Evolutionary conservation across 2,888 invertebrate species (phyloP).

Genomic region (Dendrolimus houi): DNA sequence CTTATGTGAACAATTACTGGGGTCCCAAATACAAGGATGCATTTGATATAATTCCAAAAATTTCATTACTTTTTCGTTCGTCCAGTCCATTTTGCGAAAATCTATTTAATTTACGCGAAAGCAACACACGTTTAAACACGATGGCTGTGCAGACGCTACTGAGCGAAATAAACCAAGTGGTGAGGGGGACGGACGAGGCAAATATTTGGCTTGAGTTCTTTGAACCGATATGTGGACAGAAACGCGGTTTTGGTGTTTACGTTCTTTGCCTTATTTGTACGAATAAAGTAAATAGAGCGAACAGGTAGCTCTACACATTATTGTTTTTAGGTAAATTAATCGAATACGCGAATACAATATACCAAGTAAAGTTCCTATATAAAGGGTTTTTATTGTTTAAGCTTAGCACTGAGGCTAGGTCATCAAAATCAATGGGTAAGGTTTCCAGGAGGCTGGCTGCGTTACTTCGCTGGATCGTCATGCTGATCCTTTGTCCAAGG

Average conservation of each 20-base stretch:
- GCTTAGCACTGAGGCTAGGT: too few relatives aligned
- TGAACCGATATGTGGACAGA: neutral
- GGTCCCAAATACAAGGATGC: conserved; percentile 14
- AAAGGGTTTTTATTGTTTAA: too few relatives aligned
- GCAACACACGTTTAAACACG: neutral
- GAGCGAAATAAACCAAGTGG: neutral
- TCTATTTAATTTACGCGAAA: neutral
- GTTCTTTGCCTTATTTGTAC: too few relatives aligned
- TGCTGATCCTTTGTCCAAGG: too few relatives aligned
- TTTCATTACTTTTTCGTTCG: conserved; percentile 6
- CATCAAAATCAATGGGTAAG: too few relatives aligned
- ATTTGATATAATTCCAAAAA: conserved; percentile 11
- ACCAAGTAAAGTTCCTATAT: too few relatives aligned
- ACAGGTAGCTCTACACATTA: too few relatives aligned
- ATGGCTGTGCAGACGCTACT: neutral
- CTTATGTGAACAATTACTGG: conserved; percentile 7
- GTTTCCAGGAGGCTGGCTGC: too few relatives aligned
- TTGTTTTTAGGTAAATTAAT: too few relatives aligned
- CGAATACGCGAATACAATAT: too few relatives aligned
- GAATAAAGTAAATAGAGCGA: too few relatives aligned
- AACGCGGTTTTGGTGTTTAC: neutral
- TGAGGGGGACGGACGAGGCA: neutral
- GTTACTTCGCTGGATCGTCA: too few relatives aligned
- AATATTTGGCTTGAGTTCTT: neutral
- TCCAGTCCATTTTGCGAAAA: conserved; percentile 7